Evolutionary conservation across 2,797 vertebrate genomes (phyloP).

Genomic region (Cetoscarus ocellatus): DNA sequence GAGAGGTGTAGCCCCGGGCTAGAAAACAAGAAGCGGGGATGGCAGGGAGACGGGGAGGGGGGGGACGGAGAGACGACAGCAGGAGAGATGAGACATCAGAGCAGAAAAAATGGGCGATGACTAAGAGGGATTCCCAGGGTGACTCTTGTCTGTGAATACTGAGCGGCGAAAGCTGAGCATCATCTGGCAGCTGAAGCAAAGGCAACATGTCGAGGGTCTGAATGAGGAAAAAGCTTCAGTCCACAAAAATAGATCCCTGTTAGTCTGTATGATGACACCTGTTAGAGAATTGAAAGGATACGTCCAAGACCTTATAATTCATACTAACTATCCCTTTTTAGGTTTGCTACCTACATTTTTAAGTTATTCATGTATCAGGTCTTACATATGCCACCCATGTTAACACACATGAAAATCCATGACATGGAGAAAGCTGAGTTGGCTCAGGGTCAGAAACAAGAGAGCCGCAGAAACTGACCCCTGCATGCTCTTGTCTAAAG

Average conservation of each 20-base stretch:
- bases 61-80: slow-evolving; percentile 53
- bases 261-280: no score
- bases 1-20: slow-evolving; percentile 65
- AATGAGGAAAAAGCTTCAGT: neutral
- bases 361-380: no score
- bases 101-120: slow-evolving; percentile 56
- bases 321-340: no score
- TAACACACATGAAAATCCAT: no score
- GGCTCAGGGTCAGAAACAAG: no score
- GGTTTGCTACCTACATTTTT: no score
- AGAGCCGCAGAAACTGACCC: no score
- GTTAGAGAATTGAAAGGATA: no score
- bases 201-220: neutral
- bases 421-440: no score
- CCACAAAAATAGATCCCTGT: slow-evolving; percentile 6
- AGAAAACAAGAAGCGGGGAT: slow-evolving; percentile 35
- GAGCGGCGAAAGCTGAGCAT: slow-evolving; percentile 27
- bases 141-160: slow-evolving; percentile 34
- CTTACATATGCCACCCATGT: no score
- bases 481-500: no score
- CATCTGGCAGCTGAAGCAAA: slow-evolving; percentile 18
- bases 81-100: slow-evolving; percentile 58
- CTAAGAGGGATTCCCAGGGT: slow-evolving; percentile 44
- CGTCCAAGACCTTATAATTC: no score
- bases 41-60: slow-evolving; percentile 41